phyloP scores from a whole-genome alignment of 2,888 invertebrate species.

The Campoplex capitator region DNA sequence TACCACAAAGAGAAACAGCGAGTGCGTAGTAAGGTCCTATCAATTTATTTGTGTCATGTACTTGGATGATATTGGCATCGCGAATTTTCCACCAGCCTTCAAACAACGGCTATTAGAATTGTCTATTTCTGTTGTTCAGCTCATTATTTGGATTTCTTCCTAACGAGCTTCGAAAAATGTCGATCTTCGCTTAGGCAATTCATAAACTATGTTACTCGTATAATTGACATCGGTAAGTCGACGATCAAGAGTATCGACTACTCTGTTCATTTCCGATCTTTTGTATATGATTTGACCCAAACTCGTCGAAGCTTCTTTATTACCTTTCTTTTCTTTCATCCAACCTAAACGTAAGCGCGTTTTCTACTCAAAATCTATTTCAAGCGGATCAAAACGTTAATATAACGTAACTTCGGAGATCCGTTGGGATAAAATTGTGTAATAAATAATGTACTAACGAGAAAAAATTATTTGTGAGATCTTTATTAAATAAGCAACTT shows the following conservation, averaged over 20 bases:
- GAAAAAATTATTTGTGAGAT: not conserved
- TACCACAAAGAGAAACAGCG: no score
- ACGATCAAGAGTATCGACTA: not conserved
- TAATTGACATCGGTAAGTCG: slow-evolving; percentile 2
- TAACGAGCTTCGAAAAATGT: slow-evolving; percentile 45
- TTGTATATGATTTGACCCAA: slow-evolving; percentile 24
- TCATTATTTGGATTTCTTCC: slow-evolving; percentile 1
- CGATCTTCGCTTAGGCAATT: slow-evolving; percentile 64
- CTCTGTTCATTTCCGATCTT: slow-evolving; percentile 16
- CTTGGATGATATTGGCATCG: slow-evolving; percentile 16
- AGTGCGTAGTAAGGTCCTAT: no score
- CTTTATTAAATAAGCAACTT: no score
- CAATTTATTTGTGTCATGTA: slow-evolving; percentile 3
- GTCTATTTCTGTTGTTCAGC: slow-evolving; percentile 14
- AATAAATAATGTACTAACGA: slow-evolving; percentile 26
- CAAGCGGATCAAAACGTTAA: slow-evolving; percentile 24
- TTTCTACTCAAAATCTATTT: slow-evolving; percentile 56
- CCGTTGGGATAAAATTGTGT: slow-evolving; percentile 47
- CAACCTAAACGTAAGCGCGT: slow-evolving; percentile 46
- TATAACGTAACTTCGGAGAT: slow-evolving; percentile 25
- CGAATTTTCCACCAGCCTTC: slow-evolving; percentile 59
- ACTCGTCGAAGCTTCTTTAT: slow-evolving; percentile 34
- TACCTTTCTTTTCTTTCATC: slow-evolving; percentile 47
- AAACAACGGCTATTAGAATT: slow-evolving; percentile 50
- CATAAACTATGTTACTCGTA: slow-evolving; percentile 27